Conservation (phyloP, 2,797 vertebrate species). For the Cyprinella venusta region DNA sequence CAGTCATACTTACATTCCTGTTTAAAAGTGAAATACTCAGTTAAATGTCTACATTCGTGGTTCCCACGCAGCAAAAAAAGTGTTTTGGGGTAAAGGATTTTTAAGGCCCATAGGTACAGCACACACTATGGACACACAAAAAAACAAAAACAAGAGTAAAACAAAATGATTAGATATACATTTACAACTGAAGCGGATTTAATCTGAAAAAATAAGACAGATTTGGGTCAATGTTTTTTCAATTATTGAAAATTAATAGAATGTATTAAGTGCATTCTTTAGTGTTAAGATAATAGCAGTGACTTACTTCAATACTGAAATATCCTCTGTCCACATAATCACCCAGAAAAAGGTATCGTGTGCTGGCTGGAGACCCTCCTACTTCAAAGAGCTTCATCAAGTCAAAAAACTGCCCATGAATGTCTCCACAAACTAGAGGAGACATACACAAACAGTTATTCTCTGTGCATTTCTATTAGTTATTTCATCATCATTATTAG, state of each 20-base stretch:
- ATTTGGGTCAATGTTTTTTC: background rate
- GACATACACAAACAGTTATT: conserved; percentile 15
- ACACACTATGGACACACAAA: conserved; percentile 80
- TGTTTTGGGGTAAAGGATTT: conserved; percentile 97
- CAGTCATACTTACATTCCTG: conserved; percentile 96
- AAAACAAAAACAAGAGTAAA: conserved; percentile 56
- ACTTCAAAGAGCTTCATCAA: conserved; percentile 88
- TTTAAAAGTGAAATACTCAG: conserved; percentile 99
- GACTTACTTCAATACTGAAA: conserved; percentile 85
- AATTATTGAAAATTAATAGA: background rate
- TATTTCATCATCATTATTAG: background rate
- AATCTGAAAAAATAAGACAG: background rate
- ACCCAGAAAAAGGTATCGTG: conserved; percentile 85
- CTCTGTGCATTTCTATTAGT: background rate
- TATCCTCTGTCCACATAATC: conserved; percentile 87
- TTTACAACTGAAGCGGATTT: background rate
- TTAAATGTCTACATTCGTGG: conserved; percentile 99
- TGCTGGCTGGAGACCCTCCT: conserved; percentile 84
- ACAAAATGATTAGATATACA: conserved; percentile 48
- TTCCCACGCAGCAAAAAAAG: conserved; percentile 99
- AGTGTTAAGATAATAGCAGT: background rate
- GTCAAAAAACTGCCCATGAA: conserved; percentile 87
- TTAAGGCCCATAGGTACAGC: conserved; percentile 93
- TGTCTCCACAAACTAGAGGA: conserved; percentile 82
- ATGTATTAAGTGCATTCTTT: background rate